Percentiles rank a stretch among this genome's conserved stretches.
These are phyloP conservation scores for Phengaris arion DNA, from an alignment of 2,888 invertebrate species.

Conservation along the genomic window DNA sequence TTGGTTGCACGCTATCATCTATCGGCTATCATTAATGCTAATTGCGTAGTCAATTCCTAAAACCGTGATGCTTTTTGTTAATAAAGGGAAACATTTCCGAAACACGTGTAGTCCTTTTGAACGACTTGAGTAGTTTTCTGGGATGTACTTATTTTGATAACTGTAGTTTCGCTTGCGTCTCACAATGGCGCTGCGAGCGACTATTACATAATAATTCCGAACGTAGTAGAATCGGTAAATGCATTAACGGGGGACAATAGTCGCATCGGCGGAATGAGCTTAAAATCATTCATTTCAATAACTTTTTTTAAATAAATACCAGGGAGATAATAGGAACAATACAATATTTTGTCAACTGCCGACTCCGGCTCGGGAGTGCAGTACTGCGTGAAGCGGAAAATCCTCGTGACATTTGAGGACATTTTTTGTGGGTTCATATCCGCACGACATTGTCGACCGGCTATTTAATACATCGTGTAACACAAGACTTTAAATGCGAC, in stretches of 20 bases:
- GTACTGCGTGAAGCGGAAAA: conserved; percentile 78
- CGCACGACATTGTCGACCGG: conserved; percentile 78
- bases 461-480: conserved; percentile 78
- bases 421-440: conserved; percentile 79
- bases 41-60: conserved; percentile 32
- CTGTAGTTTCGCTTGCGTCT: conserved; percentile 10
- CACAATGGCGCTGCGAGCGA: conserved; percentile 31
- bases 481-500: conserved; percentile 77
- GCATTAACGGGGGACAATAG: conserved; percentile 69
- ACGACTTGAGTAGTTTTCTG: background rate
- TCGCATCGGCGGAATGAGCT: conserved; percentile 68
- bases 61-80: conserved; percentile 13
- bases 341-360: conserved; percentile 80
- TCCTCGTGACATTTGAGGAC: conserved; percentile 78
- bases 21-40: conserved; percentile 42
- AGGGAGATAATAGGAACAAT: conserved; percentile 77
- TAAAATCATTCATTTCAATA: conserved; percentile 80
- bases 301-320: conserved; percentile 79
- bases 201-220: conserved; percentile 35
- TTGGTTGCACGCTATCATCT: conserved; percentile 59
- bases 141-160: background rate
- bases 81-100: background rate
- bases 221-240: conserved; percentile 51
- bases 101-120: background rate
- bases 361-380: conserved; percentile 73